Conservation (phyloP, 2,888 invertebrate genomes). For the Calameuta pallipes region DNA sequence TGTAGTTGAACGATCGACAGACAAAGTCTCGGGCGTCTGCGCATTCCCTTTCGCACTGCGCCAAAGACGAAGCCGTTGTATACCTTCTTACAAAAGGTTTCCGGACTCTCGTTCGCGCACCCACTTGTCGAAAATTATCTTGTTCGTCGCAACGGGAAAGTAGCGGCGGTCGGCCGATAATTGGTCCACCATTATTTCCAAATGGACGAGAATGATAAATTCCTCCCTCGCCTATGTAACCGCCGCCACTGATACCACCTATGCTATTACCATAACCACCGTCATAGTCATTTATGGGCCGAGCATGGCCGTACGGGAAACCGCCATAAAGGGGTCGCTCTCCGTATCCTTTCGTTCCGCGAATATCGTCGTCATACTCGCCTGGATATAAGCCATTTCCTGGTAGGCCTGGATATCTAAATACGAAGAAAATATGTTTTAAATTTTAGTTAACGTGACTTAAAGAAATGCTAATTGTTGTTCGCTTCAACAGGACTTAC, state of each 20-base stretch:
- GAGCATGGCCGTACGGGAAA: conserved; percentile 13
- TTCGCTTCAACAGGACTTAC: conserved; percentile 29
- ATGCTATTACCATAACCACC: conserved; percentile 48
- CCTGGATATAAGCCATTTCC: conserved; percentile 37
- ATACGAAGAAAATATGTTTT: not conserved
- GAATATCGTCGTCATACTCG: conserved; percentile 45
- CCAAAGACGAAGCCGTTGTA: conserved; percentile 78
- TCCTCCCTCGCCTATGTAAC: conserved; percentile 58
- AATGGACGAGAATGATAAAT: conserved; percentile 57
- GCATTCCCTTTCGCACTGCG: conserved; percentile 88
- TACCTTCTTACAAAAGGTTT: conserved; percentile 81
- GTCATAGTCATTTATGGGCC: conserved; percentile 54
- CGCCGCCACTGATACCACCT: conserved; percentile 51
- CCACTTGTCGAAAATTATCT: conserved; percentile 86
- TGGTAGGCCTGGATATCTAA: conserved; percentile 29
- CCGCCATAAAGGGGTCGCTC: conserved; percentile 51
- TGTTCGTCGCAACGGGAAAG: conserved; percentile 81
- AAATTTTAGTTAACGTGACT: not conserved
- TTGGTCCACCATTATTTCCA: conserved; percentile 62
- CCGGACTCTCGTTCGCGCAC: conserved; percentile 81
- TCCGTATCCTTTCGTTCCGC: conserved; percentile 52
- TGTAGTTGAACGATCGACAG: conserved; percentile 89
- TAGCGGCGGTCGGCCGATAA: conserved; percentile 64
- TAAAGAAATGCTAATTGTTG: not conserved
- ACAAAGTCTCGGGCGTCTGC: conserved; percentile 84